These are phyloP conservation scores for Chionis minor DNA, from an alignment of 2,113 vertebrate species.

Conservation along the genomic window DNA sequence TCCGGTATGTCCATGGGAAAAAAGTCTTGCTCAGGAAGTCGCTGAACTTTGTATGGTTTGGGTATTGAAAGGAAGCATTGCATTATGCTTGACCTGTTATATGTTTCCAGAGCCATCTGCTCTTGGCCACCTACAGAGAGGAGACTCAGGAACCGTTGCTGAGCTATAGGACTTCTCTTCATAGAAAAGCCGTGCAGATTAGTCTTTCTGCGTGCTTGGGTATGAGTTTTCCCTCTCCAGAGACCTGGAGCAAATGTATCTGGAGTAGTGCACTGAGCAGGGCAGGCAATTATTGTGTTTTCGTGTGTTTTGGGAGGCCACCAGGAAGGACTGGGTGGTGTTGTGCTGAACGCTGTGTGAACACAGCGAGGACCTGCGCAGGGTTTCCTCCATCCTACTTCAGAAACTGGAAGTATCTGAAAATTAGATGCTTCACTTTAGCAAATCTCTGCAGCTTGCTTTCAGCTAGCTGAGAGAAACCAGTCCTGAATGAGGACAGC, in stretches of 20 bases:
- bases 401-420: not conserved
- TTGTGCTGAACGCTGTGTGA: not conserved
- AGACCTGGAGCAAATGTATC: not conserved
- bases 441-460: not conserved
- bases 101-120: not conserved
- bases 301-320: not conserved
- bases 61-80: not conserved
- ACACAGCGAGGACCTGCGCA: fast-evolving
- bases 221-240: not conserved
- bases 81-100: not conserved
- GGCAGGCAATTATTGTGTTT: not conserved
- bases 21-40: not conserved
- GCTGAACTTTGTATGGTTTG: not conserved
- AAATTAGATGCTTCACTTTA: not conserved
- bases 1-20: not conserved
- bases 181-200: not conserved
- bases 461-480: not conserved
- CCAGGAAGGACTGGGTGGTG: not conserved
- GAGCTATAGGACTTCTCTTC: not conserved
- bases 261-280: not conserved
- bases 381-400: not conserved
- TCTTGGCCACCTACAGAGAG: not conserved
- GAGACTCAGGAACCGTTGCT: not conserved
- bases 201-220: not conserved
- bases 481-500: not conserved